These are phyloP conservation scores for Pelvicachromis taeniatus DNA, from an alignment of 2,113 vertebrate species.

Conservation along the genomic window DNA sequence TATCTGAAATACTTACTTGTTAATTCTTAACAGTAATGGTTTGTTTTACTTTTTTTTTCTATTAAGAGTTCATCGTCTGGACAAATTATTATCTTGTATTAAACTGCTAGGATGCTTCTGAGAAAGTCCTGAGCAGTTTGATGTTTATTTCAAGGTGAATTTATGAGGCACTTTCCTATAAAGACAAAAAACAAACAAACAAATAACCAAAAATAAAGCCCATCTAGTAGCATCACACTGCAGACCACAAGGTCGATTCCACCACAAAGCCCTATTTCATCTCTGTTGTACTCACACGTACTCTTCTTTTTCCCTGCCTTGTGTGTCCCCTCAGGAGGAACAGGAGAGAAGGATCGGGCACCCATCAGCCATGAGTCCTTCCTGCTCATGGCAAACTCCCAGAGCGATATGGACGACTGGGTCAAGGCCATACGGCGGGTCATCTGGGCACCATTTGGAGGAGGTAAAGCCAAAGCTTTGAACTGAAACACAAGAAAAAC, in stretches of 20 bases:
- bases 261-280: neutral
- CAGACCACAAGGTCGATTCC: neutral
- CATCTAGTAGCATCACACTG: neutral
- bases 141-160: neutral
- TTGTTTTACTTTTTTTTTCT: neutral
- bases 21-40: neutral
- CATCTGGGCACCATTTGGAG: slow-evolving; percentile 93
- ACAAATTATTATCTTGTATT: neutral
- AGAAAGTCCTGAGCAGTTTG: neutral
- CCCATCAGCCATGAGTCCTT: slow-evolving; percentile 88
- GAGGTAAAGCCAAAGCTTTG: slow-evolving; percentile 76
- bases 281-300: neutral
- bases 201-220: neutral
- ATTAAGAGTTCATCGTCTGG: neutral
- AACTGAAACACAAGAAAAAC: neutral
- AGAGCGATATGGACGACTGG: slow-evolving; percentile 95
- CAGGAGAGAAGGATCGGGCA: slow-evolving; percentile 80
- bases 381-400: slow-evolving; percentile 93
- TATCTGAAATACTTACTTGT: neutral
- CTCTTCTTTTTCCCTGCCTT: neutral
- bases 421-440: slow-evolving; percentile 91
- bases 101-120: neutral
- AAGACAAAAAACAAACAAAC: neutral
- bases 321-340: slow-evolving; percentile 66
- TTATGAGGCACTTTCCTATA: neutral